Evolutionary conservation across 2,797 vertebrate species (phyloP).

Genomic region (Takifugu ocellatus): DNA sequence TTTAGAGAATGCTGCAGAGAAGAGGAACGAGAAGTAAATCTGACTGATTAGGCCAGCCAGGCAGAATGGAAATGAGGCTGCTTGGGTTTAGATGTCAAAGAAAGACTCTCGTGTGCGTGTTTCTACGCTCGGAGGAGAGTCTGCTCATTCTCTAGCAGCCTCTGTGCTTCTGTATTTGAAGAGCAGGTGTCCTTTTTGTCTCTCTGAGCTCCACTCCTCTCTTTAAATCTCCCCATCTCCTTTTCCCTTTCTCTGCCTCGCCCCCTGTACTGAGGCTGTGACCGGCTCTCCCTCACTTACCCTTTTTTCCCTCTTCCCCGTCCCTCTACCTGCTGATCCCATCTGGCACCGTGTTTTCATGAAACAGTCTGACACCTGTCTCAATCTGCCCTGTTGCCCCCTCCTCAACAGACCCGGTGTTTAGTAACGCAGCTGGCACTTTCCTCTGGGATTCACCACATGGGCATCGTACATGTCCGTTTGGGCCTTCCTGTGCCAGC

Average conservation of each 20-base stretch:
- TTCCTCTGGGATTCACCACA: slow-evolving; percentile 33
- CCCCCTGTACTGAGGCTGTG: slow-evolving; percentile 43
- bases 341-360: slow-evolving; percentile 44
- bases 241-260: slow-evolving; percentile 35
- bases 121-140: slow-evolving; percentile 15
- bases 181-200: slow-evolving; percentile 56
- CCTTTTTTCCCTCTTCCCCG: background rate
- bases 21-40: slow-evolving; percentile 12
- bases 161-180: slow-evolving; percentile 18
- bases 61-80: background rate
- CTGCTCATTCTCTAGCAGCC: background rate
- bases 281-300: slow-evolving; percentile 49
- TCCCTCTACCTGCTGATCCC: slow-evolving; percentile 53
- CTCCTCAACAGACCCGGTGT: slow-evolving; percentile 16
- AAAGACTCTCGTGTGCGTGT: slow-evolving; percentile 8
- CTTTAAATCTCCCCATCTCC: slow-evolving; percentile 7
- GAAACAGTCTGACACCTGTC: slow-evolving; percentile 41
- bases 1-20: background rate
- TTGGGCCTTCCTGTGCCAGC: slow-evolving; percentile 47
- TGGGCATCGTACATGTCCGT: slow-evolving; percentile 40
- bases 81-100: slow-evolving; percentile 1
- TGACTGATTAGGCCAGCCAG: slow-evolving; percentile 14
- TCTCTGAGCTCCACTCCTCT: slow-evolving; percentile 22
- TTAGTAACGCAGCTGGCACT: slow-evolving; percentile 52
- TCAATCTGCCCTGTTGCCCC: slow-evolving; percentile 14